These are phyloP conservation scores for Otolemur crassicaudatus DNA, from an alignment of 2,797 vertebrate species.

Conservation along the genomic window DNA sequence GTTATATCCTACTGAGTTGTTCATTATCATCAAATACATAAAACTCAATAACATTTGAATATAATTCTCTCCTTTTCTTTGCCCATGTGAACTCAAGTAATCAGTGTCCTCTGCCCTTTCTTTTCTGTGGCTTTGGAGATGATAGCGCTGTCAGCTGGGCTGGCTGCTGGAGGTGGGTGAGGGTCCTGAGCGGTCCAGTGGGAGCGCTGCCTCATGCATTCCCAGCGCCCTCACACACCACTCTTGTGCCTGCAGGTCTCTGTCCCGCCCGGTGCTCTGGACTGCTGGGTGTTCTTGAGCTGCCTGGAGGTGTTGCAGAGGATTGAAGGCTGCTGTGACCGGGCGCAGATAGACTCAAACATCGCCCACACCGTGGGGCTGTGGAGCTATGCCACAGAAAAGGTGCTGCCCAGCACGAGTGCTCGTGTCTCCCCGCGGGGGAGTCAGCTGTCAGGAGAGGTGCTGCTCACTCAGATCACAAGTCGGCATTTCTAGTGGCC, in stretches of 20 bases:
- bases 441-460: neutral
- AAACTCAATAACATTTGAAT: neutral
- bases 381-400: conserved; percentile 98
- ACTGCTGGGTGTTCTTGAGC: conserved; percentile 99
- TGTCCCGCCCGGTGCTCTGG: conserved; percentile 95
- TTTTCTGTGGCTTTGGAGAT: neutral
- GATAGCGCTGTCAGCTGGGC: fast-evolving
- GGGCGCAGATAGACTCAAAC: conserved; percentile 94
- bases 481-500: neutral
- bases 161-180: neutral
- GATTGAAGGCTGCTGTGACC: conserved; percentile 97
- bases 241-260: conserved; percentile 89
- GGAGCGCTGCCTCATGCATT: no score
- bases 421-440: fast-evolving
- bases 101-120: neutral
- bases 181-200: fast-evolving
- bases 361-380: conserved; percentile 96
- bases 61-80: neutral
- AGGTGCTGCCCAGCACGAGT: conserved; percentile 87
- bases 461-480: neutral
- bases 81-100: fast-evolving
- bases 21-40: fast-evolving
- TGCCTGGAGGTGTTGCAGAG: conserved; percentile 98
- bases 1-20: no score
- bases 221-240: fast-evolving